Evolutionary conservation across 2,888 invertebrate species (phyloP).

Genomic region (Eumacrocentrus americanus): DNA sequence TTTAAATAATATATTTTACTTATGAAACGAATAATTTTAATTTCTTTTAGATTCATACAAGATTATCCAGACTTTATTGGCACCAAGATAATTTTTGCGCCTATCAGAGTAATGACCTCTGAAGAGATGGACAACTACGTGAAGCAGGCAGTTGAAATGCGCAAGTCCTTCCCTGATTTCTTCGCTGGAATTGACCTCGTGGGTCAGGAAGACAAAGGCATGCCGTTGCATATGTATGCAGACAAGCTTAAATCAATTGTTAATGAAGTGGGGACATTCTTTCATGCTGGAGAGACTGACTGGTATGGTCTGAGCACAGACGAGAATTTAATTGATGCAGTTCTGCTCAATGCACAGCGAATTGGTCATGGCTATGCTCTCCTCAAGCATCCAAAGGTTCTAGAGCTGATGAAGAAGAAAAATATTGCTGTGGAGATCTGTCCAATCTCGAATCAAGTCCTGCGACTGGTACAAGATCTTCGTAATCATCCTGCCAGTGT

Average conservation of each 20-base stretch:
- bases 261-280: slow-evolving; percentile 69
- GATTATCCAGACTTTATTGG: slow-evolving; percentile 73
- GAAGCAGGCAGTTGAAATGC: slow-evolving; percentile 52
- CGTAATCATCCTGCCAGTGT: slow-evolving; percentile 77
- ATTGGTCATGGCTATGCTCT: slow-evolving; percentile 80
- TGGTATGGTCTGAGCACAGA: slow-evolving; percentile 74
- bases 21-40: too few species aligned
- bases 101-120: slow-evolving; percentile 63
- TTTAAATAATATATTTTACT: too few species aligned
- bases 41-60: slow-evolving; percentile 63
- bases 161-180: slow-evolving; percentile 67
- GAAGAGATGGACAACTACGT: slow-evolving; percentile 57
- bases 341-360: slow-evolving; percentile 75
- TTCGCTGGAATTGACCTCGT: slow-evolving; percentile 83
- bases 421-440: slow-evolving; percentile 78
- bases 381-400: slow-evolving; percentile 73
- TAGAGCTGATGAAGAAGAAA: slow-evolving; percentile 65
- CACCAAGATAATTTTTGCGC: slow-evolving; percentile 73
- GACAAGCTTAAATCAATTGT: slow-evolving; percentile 64
- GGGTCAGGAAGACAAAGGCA: slow-evolving; percentile 77
- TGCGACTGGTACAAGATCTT: slow-evolving; percentile 73
- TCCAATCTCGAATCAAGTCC: slow-evolving; percentile 78
- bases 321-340: slow-evolving; percentile 77
- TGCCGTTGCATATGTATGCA: slow-evolving; percentile 68
- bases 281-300: slow-evolving; percentile 84